A percentile compares a stretch with the other conserved stretches of the same genome.
phyloP scores from a whole-genome alignment of 2,113 vertebrate genomes.

The Meles meles region DNA sequence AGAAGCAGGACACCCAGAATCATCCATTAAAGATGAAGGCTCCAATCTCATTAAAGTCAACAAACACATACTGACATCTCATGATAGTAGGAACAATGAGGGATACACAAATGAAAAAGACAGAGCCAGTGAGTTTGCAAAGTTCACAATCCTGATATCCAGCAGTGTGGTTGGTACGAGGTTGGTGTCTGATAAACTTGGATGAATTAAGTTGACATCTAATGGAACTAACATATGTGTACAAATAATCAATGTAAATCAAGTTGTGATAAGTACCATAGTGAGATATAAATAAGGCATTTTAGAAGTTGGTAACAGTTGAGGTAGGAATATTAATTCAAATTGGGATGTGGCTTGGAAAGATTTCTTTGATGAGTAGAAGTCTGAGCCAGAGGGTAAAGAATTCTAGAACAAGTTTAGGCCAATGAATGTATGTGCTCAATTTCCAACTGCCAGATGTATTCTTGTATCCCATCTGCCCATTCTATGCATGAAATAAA shows the following conservation, averaged over 20 bases:
- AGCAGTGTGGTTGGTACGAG: not conserved
- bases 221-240: not conserved
- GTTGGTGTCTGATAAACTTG: not conserved
- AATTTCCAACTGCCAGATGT: slow-evolving; percentile 46
- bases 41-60: not conserved
- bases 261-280: not conserved
- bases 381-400: not conserved
- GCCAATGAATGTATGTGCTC: not conserved
- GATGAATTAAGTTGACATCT: not conserved
- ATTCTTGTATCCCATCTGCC: slow-evolving; percentile 38
- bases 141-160: not conserved
- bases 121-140: not conserved
- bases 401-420: not conserved
- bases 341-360: slow-evolving; percentile 1
- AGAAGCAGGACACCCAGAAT: not conserved
- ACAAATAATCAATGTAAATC: not conserved
- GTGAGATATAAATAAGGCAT: not conserved
- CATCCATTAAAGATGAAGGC: not conserved
- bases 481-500: slow-evolving; percentile 49
- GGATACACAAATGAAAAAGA: not conserved
- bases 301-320: not conserved
- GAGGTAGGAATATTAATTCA: slow-evolving; percentile 1
- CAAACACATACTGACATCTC: not conserved
- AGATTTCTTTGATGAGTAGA: slow-evolving; percentile 22
- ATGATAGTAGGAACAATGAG: not conserved